phyloP scores from a whole-genome alignment of 35 echinoderm and acorn worm species.

The Stichopus chloronotus region DNA sequence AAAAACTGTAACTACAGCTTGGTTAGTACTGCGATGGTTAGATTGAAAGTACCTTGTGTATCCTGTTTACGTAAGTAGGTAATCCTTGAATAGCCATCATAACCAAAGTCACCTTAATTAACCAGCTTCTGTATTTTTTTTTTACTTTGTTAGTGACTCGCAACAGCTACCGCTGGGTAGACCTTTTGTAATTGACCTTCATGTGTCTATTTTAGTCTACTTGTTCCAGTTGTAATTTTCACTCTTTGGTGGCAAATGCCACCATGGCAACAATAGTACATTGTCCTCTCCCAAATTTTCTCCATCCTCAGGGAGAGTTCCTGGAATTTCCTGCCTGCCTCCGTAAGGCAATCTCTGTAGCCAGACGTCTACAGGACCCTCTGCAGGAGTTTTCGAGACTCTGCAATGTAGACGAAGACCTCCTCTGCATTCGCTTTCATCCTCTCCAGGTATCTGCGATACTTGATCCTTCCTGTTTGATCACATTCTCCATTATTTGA shows the following conservation, averaged over 20 bases:
- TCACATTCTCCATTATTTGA: background rate
- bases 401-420: conserved; percentile 91
- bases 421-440: conserved; percentile 84
- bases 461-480: background rate
- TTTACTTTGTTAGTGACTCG: background rate
- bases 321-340: conserved; percentile 78
- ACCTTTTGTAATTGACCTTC: background rate
- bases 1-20: no score
- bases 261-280: no score
- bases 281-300: no score
- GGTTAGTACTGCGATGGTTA: no score
- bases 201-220: background rate
- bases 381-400: conserved; percentile 84
- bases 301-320: conserved; percentile 73
- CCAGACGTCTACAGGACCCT: conserved; percentile 86
- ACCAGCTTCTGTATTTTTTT: background rate
- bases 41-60: no score
- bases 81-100: no score
- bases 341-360: conserved; percentile 83
- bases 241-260: background rate
- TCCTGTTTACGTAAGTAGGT: no score
- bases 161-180: background rate
- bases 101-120: no score
- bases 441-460: conserved; percentile 76
- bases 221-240: background rate